A percentile compares a stretch with the other conserved stretches of the same genome.
Conservation (phyloP, 2,797 vertebrate species). For the Myotis pilosus region DNA sequence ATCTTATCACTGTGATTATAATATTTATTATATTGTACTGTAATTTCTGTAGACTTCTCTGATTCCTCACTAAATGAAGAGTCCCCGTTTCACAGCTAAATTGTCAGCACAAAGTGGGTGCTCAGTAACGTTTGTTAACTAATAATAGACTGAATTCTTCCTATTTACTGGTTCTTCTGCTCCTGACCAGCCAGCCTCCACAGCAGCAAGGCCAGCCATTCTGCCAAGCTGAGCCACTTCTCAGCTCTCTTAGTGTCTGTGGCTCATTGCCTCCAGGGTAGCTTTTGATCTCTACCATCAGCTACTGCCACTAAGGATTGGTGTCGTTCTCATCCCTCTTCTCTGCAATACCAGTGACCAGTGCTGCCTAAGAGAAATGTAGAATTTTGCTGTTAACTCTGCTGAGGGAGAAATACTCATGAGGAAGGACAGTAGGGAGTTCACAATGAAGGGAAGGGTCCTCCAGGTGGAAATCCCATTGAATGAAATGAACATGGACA, state of each 20-base stretch:
- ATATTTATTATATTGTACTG: neutral
- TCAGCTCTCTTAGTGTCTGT: neutral
- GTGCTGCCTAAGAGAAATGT: neutral
- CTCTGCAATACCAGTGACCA: neutral
- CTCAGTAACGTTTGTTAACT: neutral
- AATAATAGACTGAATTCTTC: neutral
- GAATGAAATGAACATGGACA: neutral
- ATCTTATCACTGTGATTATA: neutral
- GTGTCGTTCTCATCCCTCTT: neutral
- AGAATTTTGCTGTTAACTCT: neutral
- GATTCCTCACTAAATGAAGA: neutral
- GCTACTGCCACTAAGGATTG: neutral
- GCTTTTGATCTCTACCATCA: constrained; percentile 21
- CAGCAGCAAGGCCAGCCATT: neutral
- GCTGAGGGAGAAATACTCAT: neutral
- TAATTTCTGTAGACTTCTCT: neutral
- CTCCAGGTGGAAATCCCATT: neutral
- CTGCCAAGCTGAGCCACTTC: neutral
- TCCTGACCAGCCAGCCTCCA: neutral
- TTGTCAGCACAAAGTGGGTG: neutral
- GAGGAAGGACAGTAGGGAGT: neutral
- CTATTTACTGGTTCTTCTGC: neutral
- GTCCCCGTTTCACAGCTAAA: neutral
- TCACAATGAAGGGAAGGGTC: neutral
- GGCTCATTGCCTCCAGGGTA: neutral